phyloP scores from a whole-genome alignment of 2,113 vertebrate species.

The Lepus europaeus region DNA sequence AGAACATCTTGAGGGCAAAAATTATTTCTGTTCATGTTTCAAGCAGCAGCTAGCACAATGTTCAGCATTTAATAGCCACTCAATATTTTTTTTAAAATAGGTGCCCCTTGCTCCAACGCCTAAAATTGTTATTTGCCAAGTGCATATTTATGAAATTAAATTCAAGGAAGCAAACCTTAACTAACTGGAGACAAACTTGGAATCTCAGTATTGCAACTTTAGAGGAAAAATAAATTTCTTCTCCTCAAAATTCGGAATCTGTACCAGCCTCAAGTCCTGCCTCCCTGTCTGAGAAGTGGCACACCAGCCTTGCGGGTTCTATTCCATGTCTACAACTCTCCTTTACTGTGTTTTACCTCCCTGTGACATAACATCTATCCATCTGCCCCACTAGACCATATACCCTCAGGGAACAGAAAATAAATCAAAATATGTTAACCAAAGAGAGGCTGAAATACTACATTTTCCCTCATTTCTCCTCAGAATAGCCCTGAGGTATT shows the following conservation, averaged over 20 bases:
- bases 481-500: slow-evolving; percentile 23
- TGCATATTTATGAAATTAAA: slow-evolving; percentile 65
- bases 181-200: neutral
- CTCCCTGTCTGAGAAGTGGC: neutral
- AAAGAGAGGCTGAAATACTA: slow-evolving; percentile 57
- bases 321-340: rapidly evolving
- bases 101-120: neutral
- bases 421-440: neutral
- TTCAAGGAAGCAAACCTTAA: slow-evolving; percentile 54
- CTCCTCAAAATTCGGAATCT: slow-evolving; percentile 38
- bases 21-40: slow-evolving; percentile 51
- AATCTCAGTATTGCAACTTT: neutral
- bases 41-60: neutral
- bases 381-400: neutral
- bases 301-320: neutral
- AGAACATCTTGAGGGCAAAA: slow-evolving; percentile 4
- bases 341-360: neutral
- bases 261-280: neutral
- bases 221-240: neutral
- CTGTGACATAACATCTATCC: neutral
- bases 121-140: slow-evolving; percentile 56
- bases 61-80: neutral
- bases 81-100: slow-evolving; percentile 8
- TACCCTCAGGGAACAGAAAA: slow-evolving; percentile 6
- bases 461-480: slow-evolving; percentile 35